Evolutionary conservation across 2,888 invertebrate species (phyloP), one percentile per base, ranked within the genome.

Genomic region (Isotomurus palustris): DNA sequence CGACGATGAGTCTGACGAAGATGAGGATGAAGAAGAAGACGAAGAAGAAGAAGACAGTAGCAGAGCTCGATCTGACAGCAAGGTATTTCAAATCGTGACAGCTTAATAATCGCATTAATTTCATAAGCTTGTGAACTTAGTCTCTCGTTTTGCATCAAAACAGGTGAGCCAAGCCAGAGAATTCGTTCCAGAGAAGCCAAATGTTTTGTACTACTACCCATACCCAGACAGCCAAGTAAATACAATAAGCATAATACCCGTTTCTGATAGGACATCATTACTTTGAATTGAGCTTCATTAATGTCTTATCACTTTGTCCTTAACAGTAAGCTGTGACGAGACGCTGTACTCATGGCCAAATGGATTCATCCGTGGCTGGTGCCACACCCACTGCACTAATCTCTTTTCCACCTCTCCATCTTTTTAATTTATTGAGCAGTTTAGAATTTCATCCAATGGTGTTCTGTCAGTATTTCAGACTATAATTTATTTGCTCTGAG

Each of bases 131-230:
- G 8, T 32, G 14, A 32, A 32, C 8, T 32, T 8, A 32, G 14
- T 10, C 8, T 32, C 19, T n/a, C 5, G 19, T 5, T 4, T 38
- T 5, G 38, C 19, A 38, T 8, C 14, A 5, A 38, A 22, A 1
- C 49, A 65, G 67, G 60, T 60, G 32, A 67, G 69, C 59, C 58
- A 66, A 53, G 60, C 65, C 19, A 62, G 65, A 38, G 58, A 59
- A 41, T 57, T 58, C 6, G 58, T 58, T 44, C 41, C 47, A 28
- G 63, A 64, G 36, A 62, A 62, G 44, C 58, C 62, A 47, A 63
- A 63, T 51, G 66, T 70, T 36, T 63, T 70, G 47, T 69, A 69
- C 56, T 70, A 70, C 57, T 70, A 70, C 55, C 70, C 70, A 38
- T 66, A 66, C 60, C 68, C 68, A 53, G 65, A 65, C 45, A 62